Evolutionary conservation across 2,797 vertebrate genomes (phyloP).

Genomic region (Enteromius paludinosus): DNA sequence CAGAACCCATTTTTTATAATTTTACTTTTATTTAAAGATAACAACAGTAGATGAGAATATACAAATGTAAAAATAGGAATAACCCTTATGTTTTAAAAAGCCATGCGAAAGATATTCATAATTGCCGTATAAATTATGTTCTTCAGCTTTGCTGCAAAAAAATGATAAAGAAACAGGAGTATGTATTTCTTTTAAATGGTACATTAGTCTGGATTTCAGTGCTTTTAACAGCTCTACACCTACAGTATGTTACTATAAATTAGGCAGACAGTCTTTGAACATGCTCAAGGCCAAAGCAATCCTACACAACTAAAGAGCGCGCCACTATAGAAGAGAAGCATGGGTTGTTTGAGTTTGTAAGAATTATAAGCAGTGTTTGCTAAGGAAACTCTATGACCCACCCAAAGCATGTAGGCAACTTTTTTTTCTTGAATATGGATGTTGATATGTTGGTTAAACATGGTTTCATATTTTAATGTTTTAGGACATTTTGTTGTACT

Average conservation of each 20-base stretch:
- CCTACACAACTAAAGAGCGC: neutral
- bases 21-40: neutral
- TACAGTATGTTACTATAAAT: neutral
- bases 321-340: neutral
- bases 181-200: neutral
- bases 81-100: neutral
- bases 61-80: neutral
- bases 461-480: neutral
- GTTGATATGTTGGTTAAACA: neutral
- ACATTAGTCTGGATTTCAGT: neutral
- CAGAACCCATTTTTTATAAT: neutral
- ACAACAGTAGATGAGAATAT: neutral
- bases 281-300: conserved; percentile 6
- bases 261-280: neutral
- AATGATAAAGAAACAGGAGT: neutral
- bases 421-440: neutral
- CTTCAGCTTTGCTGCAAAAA: neutral
- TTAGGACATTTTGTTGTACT: neutral
- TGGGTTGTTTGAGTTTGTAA: neutral
- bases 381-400: neutral
- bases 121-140: neutral
- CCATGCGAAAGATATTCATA: neutral
- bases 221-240: neutral
- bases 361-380: neutral
- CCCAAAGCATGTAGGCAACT: neutral